Evolutionary conservation across 2,797 vertebrate genomes (phyloP).

Genomic region (Sciurus vulgaris): DNA sequence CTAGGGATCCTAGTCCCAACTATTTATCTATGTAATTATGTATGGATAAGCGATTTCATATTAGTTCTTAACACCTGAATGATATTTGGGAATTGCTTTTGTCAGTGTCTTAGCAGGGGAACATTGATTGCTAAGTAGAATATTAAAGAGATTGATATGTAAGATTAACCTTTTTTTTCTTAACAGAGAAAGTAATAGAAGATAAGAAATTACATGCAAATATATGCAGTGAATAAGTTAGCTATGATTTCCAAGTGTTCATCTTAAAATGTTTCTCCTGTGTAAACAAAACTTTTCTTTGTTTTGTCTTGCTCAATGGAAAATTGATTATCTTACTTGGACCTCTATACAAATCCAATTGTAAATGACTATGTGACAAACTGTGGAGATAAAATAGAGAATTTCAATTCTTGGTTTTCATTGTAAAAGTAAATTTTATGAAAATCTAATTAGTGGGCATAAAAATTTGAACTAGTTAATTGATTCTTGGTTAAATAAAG

Average conservation of each 20-base stretch:
- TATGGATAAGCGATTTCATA: slow-evolving; percentile 36
- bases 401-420: slow-evolving; percentile 25
- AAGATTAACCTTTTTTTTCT: not conserved
- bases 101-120: not conserved
- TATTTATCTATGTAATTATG: slow-evolving; percentile 47
- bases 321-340: slow-evolving; percentile 74
- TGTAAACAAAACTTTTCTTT: slow-evolving; percentile 67
- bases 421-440: slow-evolving; percentile 39
- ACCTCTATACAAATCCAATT: slow-evolving; percentile 27
- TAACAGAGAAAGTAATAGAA: slow-evolving; percentile 64
- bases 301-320: slow-evolving; percentile 47
- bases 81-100: slow-evolving; percentile 34
- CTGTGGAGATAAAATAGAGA: not conserved
- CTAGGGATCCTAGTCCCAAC: not conserved
- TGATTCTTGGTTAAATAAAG: slow-evolving; percentile 1
- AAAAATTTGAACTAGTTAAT: slow-evolving; percentile 41
- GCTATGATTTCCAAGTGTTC: slow-evolving; percentile 67
- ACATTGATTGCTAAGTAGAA: slow-evolving; percentile 52
- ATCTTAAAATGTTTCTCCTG: slow-evolving; percentile 66
- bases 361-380: slow-evolving; percentile 39
- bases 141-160: slow-evolving; percentile 10
- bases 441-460: slow-evolving; percentile 53
- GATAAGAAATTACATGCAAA: slow-evolving; percentile 51
- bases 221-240: slow-evolving; percentile 71
- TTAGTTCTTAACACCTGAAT: slow-evolving; percentile 15